These are phyloP conservation scores for Dolomedes plantarius DNA, from an alignment of 2,888 invertebrate species.

Conservation along the genomic window DNA sequence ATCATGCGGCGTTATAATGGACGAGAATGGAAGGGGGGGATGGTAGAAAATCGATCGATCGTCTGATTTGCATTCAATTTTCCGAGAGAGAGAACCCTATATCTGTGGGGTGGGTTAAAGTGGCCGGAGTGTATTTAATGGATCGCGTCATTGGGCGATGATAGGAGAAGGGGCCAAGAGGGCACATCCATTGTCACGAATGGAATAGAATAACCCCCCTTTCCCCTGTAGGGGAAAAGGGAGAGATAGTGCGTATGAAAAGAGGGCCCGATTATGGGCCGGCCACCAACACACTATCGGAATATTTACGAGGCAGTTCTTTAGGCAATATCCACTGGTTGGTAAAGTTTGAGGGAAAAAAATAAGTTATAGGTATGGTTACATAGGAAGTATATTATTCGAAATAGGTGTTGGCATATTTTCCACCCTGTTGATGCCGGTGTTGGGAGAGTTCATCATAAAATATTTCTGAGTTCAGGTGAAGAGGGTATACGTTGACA, in stretches of 20 bases:
- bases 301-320: constrained; percentile 58
- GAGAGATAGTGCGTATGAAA: constrained; percentile 54
- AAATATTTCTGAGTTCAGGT: not conserved
- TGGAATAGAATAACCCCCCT: constrained; percentile 48
- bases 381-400: constrained; percentile 13
- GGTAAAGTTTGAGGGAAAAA: not conserved
- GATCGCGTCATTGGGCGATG: constrained; percentile 72
- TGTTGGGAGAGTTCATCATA: not conserved
- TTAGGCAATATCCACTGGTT: not conserved
- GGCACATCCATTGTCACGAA: constrained; percentile 71
- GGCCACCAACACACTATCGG: constrained; percentile 54
- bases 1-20: constrained; percentile 69
- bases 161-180: constrained; percentile 70
- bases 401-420: constrained; percentile 2
- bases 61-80: constrained; percentile 72
- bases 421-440: not conserved
- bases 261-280: constrained; percentile 63
- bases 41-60: constrained; percentile 43
- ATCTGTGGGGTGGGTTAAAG: constrained; percentile 48
- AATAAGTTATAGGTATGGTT: constrained; percentile 12
- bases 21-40: constrained; percentile 22
- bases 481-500: not conserved
- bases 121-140: constrained; percentile 71
- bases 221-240: not conserved
- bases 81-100: constrained; percentile 59